Percentiles rank a stretch among this genome's conserved stretches.
Evolutionary conservation across 2,888 invertebrate genomes (phyloP).

Genomic region (Eulithis prunata): DNA sequence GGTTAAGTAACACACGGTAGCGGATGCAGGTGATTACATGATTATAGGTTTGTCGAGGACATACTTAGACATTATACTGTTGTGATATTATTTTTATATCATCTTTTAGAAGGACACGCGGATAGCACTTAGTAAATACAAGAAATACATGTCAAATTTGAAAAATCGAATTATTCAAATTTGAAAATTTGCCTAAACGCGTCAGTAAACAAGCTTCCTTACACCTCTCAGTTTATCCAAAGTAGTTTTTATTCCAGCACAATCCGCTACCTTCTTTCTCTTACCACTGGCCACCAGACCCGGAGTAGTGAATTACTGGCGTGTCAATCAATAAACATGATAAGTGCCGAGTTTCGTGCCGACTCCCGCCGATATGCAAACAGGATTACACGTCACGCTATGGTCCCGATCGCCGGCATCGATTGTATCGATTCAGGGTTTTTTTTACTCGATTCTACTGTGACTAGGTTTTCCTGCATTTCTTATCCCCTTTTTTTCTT

Average conservation of each 20-base stretch:
- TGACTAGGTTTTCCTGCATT: background rate
- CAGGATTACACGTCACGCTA: conserved; percentile 74
- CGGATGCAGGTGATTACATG: conserved; percentile 34
- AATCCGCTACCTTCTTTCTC: conserved; percentile 48
- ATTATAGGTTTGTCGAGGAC: conserved; percentile 16
- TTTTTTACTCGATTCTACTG: conserved; percentile 2
- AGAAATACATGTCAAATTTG: too few species aligned
- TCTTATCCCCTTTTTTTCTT: background rate
- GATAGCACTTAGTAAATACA: too few species aligned
- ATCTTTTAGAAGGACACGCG: background rate
- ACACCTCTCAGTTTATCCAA: background rate
- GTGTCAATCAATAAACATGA: conserved; percentile 85
- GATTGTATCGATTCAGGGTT: conserved; percentile 47
- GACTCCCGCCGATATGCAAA: conserved; percentile 74
- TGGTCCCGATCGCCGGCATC: conserved; percentile 58
- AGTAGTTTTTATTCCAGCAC: background rate
- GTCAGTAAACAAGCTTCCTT: too few species aligned
- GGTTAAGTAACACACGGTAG: conserved; percentile 47
- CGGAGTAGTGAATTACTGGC: conserved; percentile 78
- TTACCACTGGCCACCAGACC: conserved; percentile 50
- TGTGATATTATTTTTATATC: background rate
- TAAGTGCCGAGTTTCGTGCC: conserved; percentile 81
- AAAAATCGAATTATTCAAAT: too few species aligned
- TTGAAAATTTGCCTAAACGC: too few species aligned
- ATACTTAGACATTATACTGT: background rate